phyloP scores from a whole-genome alignment of 2,888 invertebrate genomes.

The Phortica magna region DNA sequence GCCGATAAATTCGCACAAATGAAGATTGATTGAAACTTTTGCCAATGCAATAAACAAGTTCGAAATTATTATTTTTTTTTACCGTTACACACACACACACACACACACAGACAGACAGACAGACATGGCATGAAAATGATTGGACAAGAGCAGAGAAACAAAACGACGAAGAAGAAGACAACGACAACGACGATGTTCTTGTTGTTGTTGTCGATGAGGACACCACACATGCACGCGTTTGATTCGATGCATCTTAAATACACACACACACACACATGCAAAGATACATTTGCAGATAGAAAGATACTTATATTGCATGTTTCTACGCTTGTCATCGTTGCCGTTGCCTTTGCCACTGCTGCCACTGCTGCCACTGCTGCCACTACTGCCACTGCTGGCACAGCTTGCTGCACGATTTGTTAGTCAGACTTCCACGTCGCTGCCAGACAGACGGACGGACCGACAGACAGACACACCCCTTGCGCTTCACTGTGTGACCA shows the following conservation, averaged over 20 bases:
- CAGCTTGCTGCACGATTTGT: too few species aligned
- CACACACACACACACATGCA: slow-evolving; percentile 1
- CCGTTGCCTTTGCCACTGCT: neutral
- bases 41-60: neutral
- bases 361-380: too few species aligned
- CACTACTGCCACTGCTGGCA: neutral
- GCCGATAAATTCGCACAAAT: neutral
- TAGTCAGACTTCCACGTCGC: too few species aligned
- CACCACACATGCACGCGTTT: neutral
- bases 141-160: too few species aligned
- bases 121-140: too few species aligned
- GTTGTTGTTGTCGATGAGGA: too few species aligned
- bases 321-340: slow-evolving; percentile 2
- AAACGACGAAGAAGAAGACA: too few species aligned
- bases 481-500: too few species aligned
- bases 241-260: neutral
- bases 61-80: neutral
- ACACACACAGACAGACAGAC: too few species aligned
- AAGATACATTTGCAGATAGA: neutral
- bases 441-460: too few species aligned
- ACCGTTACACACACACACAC: neutral
- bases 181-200: too few species aligned
- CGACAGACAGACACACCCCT: too few species aligned
- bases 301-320: neutral
- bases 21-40: neutral